Conservation (phyloP, 2,113 vertebrate genomes). For the Oreotragus oreotragus region DNA sequence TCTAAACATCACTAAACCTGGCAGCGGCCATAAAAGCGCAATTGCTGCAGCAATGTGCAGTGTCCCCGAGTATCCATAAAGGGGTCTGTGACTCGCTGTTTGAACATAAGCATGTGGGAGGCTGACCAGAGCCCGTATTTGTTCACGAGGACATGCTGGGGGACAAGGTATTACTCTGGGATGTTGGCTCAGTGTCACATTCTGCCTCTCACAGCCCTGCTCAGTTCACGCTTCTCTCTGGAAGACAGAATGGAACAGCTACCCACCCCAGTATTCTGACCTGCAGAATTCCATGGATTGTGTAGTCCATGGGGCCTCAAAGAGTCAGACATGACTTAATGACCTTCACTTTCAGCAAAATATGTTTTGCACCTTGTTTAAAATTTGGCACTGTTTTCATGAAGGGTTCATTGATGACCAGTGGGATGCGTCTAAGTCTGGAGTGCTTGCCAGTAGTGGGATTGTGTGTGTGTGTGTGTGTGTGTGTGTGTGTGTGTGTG, state of each 20-base stretch:
- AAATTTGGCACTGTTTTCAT: not conserved
- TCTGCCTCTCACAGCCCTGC: not conserved
- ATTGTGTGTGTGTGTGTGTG: not conserved
- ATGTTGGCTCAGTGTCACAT: too few relatives aligned
- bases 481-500: not conserved
- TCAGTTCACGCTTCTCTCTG: not conserved
- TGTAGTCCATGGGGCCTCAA: not conserved
- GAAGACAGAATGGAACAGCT: accelerated
- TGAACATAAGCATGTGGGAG: not conserved
- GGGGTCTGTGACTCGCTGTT: not conserved
- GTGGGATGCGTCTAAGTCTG: not conserved
- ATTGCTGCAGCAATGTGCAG: accelerated
- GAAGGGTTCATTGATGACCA: not conserved
- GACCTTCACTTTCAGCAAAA: not conserved
- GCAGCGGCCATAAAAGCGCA: not conserved
- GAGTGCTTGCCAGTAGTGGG: not conserved
- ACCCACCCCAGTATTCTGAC: not conserved
- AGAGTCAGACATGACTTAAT: not conserved
- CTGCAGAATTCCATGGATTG: not conserved
- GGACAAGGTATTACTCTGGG: accelerated
- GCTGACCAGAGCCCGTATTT: too few relatives aligned
- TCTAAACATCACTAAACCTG: not conserved
- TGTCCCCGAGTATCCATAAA: not conserved
- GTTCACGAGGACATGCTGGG: accelerated
- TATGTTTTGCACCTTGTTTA: not conserved